A percentile compares a stretch with the other conserved stretches of the same genome.
phyloP scores from a whole-genome alignment of 2,797 vertebrate species.

The Leptoclinus maculatus region DNA sequence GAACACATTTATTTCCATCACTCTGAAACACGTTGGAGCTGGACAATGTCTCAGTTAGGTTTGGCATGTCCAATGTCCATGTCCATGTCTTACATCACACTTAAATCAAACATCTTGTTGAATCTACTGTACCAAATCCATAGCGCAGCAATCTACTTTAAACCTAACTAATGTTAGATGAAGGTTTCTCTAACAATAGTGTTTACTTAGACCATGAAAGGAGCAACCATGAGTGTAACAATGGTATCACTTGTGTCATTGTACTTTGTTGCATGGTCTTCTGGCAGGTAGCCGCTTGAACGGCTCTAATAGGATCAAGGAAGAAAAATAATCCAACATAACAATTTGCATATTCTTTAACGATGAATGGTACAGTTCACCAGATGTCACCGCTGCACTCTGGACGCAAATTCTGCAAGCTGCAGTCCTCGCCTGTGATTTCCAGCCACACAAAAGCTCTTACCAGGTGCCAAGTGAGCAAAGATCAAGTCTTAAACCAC shows the following conservation, averaged over 20 bases:
- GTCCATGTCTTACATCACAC: neutral
- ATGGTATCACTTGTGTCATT: slow-evolving; percentile 72
- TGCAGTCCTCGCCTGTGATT: slow-evolving; percentile 50
- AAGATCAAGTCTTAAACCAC: slow-evolving; percentile 69
- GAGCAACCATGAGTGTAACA: slow-evolving; percentile 58
- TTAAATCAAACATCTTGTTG: slow-evolving; percentile 1
- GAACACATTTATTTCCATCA: slow-evolving; percentile 4
- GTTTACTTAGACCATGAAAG: slow-evolving; percentile 49
- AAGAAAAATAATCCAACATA: slow-evolving; percentile 76
- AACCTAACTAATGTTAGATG: slow-evolving; percentile 2
- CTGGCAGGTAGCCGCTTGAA: slow-evolving; percentile 71
- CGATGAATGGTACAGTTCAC: slow-evolving; percentile 79
- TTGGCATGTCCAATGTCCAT: slow-evolving; percentile 13
- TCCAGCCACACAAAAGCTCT: slow-evolving; percentile 66
- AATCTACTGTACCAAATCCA: slow-evolving; percentile 16
- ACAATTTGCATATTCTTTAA: slow-evolving; percentile 81
- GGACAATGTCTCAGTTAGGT: slow-evolving; percentile 11
- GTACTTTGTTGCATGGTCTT: slow-evolving; percentile 62
- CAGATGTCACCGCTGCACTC: slow-evolving; percentile 76
- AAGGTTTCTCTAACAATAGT: slow-evolving; percentile 29
- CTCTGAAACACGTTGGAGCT: slow-evolving; percentile 12
- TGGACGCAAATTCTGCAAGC: slow-evolving; percentile 61
- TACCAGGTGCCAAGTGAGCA: slow-evolving; percentile 69
- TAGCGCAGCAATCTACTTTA: slow-evolving; percentile 6
- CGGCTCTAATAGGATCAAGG: slow-evolving; percentile 77